Evolutionary conservation across 2,113 vertebrate genomes (phyloP).

Genomic region (Platysteira castanea): DNA sequence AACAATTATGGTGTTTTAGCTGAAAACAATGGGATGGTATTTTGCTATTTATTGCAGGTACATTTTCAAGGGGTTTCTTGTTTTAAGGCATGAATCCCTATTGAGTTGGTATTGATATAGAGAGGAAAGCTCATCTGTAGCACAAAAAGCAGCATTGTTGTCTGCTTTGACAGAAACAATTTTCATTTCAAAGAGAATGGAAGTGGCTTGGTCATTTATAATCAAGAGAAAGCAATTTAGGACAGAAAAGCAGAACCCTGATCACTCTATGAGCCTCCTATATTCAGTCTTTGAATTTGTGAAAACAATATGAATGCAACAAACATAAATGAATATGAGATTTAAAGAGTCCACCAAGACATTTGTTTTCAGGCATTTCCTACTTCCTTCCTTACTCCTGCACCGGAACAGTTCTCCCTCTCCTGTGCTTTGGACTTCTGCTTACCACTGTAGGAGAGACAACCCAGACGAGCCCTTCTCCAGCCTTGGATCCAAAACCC

Average conservation of each 20-base stretch:
- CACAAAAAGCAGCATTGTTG: slow-evolving; percentile 50
- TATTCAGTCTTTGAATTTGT: neutral
- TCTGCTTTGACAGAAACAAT: slow-evolving; percentile 53
- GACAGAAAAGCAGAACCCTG: neutral
- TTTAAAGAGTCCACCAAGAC: neutral
- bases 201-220: slow-evolving; percentile 6
- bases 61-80: slow-evolving; percentile 1
- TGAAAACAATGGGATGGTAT: slow-evolving; percentile 29
- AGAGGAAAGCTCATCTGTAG: neutral
- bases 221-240: neutral
- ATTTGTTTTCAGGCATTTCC: neutral
- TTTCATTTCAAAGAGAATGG: slow-evolving; percentile 48
- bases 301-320: neutral
- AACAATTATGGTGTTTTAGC: slow-evolving; percentile 75
- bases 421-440: neutral
- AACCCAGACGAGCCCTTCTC: neutral
- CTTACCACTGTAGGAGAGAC: neutral
- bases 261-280: neutral
- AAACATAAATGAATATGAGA: neutral
- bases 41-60: slow-evolving; percentile 8
- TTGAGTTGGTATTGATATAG: neutral
- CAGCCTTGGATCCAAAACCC: neutral
- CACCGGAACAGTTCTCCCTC: neutral
- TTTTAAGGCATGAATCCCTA: neutral
- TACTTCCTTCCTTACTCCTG: neutral